A percentile compares a stretch with the other conserved stretches of the same genome.
phyloP scores from a whole-genome alignment of 2,888 invertebrate genomes.

The Villa cingulata region DNA sequence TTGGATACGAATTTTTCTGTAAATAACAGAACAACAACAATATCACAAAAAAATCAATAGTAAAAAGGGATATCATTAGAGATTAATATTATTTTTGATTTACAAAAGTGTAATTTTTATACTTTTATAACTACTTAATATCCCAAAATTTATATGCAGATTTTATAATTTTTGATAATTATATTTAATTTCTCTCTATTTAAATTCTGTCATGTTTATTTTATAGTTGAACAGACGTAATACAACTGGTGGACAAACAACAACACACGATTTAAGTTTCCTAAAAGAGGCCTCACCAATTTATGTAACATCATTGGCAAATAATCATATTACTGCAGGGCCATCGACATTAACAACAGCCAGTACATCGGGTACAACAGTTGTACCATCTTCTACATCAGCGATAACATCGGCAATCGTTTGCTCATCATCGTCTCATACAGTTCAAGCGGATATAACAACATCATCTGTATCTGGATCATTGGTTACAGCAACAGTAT shows the following conservation, averaged over 20 bases:
- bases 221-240: slow-evolving; percentile 32
- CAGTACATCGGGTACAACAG: slow-evolving; percentile 22
- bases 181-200: too few relatives aligned
- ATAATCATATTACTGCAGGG: slow-evolving; percentile 40
- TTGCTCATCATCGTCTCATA: slow-evolving; percentile 8
- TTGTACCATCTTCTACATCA: slow-evolving; percentile 28
- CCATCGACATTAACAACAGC: slow-evolving; percentile 40
- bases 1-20: too few relatives aligned
- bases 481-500: slow-evolving; percentile 13
- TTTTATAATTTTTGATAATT: too few relatives aligned
- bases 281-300: slow-evolving; percentile 70
- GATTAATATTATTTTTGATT: too few relatives aligned
- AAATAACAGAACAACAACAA: too few relatives aligned
- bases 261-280: slow-evolving; percentile 53
- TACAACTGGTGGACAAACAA: slow-evolving; percentile 37
- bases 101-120: too few relatives aligned
- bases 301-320: slow-evolving; percentile 62
- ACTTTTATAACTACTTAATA: too few relatives aligned
- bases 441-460: background rate
- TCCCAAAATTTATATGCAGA: too few relatives aligned
- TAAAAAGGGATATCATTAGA: too few relatives aligned
- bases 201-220: too few relatives aligned
- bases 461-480: slow-evolving; percentile 5
- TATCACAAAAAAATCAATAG: too few relatives aligned
- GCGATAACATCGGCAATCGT: slow-evolving; percentile 10